A percentile compares a stretch with the other conserved stretches of the same genome.
These are phyloP conservation scores for Scarus forsteni DNA, from an alignment of 2,797 vertebrate species.

Conservation along the genomic window DNA sequence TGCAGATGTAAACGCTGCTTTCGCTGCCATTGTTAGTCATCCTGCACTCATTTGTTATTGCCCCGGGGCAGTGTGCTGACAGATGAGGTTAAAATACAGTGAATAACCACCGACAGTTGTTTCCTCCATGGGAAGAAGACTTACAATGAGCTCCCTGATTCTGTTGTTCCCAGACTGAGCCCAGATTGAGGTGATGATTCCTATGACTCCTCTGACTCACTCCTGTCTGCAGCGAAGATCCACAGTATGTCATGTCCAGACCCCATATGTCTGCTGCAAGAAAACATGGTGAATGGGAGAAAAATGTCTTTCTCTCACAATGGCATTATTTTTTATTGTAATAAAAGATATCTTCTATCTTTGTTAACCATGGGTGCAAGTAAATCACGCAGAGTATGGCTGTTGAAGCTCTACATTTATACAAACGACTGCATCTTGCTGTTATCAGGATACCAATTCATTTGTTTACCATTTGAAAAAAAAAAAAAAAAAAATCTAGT, in stretches of 20 bases:
- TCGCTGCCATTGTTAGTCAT: conserved; percentile 68
- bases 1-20: conserved; percentile 53
- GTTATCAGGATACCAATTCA: too few species aligned
- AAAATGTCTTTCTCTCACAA: not conserved
- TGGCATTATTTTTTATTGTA: not conserved
- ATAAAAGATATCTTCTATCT: not conserved
- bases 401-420: too few species aligned
- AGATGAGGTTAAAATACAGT: conserved; percentile 74
- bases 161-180: conserved; percentile 59
- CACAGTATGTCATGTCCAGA: conserved; percentile 36
- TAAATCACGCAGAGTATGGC: too few species aligned
- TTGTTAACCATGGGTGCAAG: not conserved
- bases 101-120: conserved; percentile 75
- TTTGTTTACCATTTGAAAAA: too few species aligned
- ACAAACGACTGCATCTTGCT: too few species aligned
- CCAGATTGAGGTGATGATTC: conserved; percentile 69
- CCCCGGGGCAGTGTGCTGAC: conserved; percentile 65
- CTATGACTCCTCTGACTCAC: conserved; percentile 72
- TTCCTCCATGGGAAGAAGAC: conserved; percentile 72
- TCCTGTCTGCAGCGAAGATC: conserved; percentile 36
- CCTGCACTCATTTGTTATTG: conserved; percentile 59
- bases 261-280: conserved; percentile 14
- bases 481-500: too few species aligned
- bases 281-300: conserved; percentile 4
- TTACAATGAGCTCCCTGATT: conserved; percentile 69